Evolutionary conservation across 2,113 vertebrate species (phyloP), one percentile per base, ranked within the genome.

Genomic region (Saguinus midas): DNA sequence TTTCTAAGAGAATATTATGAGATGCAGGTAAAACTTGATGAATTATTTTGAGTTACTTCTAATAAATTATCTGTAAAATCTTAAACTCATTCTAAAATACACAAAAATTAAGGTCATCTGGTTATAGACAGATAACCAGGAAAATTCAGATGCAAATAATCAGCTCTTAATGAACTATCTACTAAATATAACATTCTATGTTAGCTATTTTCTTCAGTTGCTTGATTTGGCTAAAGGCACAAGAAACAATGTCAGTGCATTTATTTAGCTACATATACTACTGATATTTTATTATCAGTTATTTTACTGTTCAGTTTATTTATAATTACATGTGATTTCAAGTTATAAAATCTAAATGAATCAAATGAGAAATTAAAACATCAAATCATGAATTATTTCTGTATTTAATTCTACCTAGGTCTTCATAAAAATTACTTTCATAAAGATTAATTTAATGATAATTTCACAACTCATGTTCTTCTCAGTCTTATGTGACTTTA

Each of bases 321-420:
- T 75, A 64, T 70, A 88, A 61, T 35, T 93, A 8, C 68, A 89
- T 72, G 12, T 66, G 4, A 90, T 91, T 96, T 91, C 91, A 27
- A 85, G 55, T 92, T 92, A 61, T 70, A 20, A 90, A 16, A 80
- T 80, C 21, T 90, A 85, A 78, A n/a, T 79, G 37, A 91, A 95
- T 90, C n/a, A 93, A 94, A 57, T 72, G 48, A 95, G 32, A 79
- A 85, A 87, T 10, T 50, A 8, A 90, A 73, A 73, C 14, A 68
- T 17, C 79, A 93, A 87, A 57, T 79, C 14, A 93, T 83, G 11
- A 21, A 29, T 83, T 96, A 29, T 25, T 78, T 91, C 32, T 76
- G 1, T 52, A 58, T 32, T 84, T 76, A 90, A 40, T 81, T 55
- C 17, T 75, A 13, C 16, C 16, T 52, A 52, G 52, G 52, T 52